A percentile compares a stretch with the other conserved stretches of the same genome.
These are phyloP conservation scores for Synodontis membranacea DNA, from an alignment of 2,113 vertebrate species.

Conservation along the genomic window DNA sequence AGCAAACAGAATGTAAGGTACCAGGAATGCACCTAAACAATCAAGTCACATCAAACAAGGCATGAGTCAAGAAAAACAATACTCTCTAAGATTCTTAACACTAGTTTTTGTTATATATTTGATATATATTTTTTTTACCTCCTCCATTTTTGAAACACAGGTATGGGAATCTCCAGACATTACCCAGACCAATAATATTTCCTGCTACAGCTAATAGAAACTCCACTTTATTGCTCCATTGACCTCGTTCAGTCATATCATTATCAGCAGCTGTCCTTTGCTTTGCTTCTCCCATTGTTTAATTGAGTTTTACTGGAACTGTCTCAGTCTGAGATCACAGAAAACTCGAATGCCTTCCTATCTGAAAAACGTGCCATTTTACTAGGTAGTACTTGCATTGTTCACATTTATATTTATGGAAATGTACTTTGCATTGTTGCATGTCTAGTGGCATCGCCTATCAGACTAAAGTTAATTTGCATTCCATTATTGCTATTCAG, in stretches of 20 bases:
- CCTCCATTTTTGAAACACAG: constrained; percentile 29
- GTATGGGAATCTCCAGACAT: constrained; percentile 37
- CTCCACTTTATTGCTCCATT: constrained; percentile 42
- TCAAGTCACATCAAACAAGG: constrained; percentile 14
- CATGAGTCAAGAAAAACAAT: neutral
- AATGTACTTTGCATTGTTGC: neutral
- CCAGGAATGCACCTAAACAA: constrained; percentile 67
- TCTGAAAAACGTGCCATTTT: too few relatives aligned
- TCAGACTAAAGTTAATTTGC: neutral
- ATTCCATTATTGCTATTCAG: neutral
- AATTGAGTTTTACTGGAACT: too few relatives aligned
- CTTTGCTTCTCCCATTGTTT: constrained; percentile 5
- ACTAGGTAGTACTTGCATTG: neutral
- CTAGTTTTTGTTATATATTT: too few relatives aligned
- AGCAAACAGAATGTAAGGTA: constrained; percentile 72
- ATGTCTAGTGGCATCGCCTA: neutral
- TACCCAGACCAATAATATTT: constrained; percentile 32
- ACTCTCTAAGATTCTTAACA: neutral
- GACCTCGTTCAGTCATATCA: constrained; percentile 16
- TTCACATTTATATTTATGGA: neutral
- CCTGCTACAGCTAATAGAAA: constrained; percentile 34
- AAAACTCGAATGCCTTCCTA: too few relatives aligned
- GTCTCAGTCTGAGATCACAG: too few relatives aligned
- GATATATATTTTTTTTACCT: constrained; percentile 7
- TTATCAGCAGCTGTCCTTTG: constrained; percentile 3